A percentile compares a stretch with the other conserved stretches of the same genome.
Evolutionary conservation across 2,797 vertebrate genomes (phyloP).

Genomic region (Merluccius polli): DNA sequence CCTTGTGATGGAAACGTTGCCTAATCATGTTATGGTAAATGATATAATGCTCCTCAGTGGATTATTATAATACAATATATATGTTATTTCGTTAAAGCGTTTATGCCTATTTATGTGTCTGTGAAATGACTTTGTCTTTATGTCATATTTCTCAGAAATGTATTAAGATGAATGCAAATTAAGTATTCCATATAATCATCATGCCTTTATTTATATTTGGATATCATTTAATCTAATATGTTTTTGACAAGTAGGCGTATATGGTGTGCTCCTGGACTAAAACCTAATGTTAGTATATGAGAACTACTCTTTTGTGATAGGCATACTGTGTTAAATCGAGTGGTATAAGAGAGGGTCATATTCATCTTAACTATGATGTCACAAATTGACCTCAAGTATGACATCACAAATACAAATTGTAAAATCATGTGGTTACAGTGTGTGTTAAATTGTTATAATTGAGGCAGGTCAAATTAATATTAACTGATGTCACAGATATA

Average conservation of each 20-base stretch:
- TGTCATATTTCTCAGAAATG: too few species aligned
- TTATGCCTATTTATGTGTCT: background rate
- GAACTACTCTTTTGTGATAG: background rate
- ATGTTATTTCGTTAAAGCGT: too few species aligned
- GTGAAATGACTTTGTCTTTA: too few species aligned
- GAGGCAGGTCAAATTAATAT: too few species aligned
- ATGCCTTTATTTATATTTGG: background rate
- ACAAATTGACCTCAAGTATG: background rate
- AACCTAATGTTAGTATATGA: too few species aligned
- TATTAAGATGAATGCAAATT: too few species aligned
- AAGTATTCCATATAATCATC: too few species aligned
- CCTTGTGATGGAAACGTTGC: background rate
- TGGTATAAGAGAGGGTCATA: too few species aligned
- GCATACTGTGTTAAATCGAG: background rate
- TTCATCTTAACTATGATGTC: background rate
- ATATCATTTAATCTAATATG: background rate
- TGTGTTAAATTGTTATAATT: background rate
- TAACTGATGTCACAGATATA: background rate
- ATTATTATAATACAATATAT: background rate
- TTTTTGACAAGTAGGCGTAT: background rate
- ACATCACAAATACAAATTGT: background rate
- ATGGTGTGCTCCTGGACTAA: background rate
- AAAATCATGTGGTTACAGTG: background rate
- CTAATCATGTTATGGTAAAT: background rate
- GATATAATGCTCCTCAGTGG: background rate